Evolutionary conservation across 2,797 vertebrate genomes (phyloP).

Genomic region (Calcarius lapponicus): DNA sequence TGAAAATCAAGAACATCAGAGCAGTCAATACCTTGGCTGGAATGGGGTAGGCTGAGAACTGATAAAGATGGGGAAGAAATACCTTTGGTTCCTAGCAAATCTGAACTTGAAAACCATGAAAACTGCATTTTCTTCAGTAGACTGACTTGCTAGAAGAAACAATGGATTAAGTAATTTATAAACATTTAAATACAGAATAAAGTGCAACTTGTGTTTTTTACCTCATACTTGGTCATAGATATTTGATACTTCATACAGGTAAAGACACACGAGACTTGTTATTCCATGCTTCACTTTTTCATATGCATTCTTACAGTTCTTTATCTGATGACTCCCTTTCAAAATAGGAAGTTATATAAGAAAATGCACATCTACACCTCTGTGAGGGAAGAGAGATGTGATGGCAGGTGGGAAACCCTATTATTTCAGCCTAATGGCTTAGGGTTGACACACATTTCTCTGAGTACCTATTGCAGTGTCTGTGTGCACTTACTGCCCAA

Average conservation of each 20-base stretch:
- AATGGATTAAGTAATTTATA: not conserved
- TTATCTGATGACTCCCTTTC: not conserved
- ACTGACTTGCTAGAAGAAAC: not conserved
- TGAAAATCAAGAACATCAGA: not conserved
- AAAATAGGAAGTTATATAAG: not conserved
- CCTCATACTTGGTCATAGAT: not conserved
- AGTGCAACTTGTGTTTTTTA: not conserved
- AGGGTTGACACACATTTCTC: accelerated
- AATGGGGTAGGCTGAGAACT: not conserved
- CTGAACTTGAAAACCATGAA: not conserved
- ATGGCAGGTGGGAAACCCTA: accelerated
- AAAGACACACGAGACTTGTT: not conserved
- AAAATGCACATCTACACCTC: accelerated
- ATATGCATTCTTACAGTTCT: not conserved
- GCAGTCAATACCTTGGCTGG: not conserved
- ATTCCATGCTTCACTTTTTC: not conserved
- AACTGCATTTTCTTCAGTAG: not conserved
- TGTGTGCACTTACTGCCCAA: not conserved
- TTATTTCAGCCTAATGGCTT: not conserved
- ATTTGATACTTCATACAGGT: not conserved
- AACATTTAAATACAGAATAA: not conserved
- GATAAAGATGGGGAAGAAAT: not conserved
- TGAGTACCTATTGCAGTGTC: not conserved
- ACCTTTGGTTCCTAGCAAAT: not conserved
- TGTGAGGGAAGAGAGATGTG: accelerated